Evolutionary conservation across 2,888 invertebrate species (phyloP).

Genomic region (Stenichneumon culpator): DNA sequence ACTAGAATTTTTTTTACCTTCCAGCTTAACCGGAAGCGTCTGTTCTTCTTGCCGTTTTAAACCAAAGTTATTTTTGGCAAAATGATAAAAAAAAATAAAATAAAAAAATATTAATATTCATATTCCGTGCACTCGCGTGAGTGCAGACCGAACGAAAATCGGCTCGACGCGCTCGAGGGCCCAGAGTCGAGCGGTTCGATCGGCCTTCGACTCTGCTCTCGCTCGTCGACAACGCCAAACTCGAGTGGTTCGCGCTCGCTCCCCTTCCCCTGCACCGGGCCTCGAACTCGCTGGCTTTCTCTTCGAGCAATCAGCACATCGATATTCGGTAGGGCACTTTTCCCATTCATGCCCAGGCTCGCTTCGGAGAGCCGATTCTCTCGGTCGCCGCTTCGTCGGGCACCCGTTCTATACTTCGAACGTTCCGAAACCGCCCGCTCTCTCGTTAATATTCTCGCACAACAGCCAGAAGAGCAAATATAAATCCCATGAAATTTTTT

Average conservation of each 20-base stretch:
- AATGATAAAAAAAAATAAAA: not conserved
- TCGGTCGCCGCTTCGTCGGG: conserved; percentile 22
- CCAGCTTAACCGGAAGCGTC: not conserved
- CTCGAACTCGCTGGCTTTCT: conserved; percentile 78
- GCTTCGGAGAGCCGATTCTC: conserved; percentile 55
- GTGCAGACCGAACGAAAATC: conserved; percentile 36
- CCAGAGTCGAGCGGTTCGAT: conserved; percentile 21
- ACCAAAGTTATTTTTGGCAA: conserved; percentile 8
- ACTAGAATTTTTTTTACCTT: not conserved
- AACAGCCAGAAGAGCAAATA: conserved; percentile 22
- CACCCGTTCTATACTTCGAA: conserved; percentile 31
- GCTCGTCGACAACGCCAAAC: conserved; percentile 67
- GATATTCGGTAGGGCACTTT: conserved; percentile 77
- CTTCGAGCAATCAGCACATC: conserved; percentile 85
- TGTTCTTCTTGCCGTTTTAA: not conserved
- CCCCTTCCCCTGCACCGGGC: conserved; percentile 79
- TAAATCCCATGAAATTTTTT: too few relatives aligned
- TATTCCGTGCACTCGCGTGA: not conserved
- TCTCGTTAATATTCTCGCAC: conserved; percentile 60
- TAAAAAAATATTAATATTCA: conserved; percentile 17
- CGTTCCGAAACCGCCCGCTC: conserved; percentile 58
- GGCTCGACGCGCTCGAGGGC: conserved; percentile 10
- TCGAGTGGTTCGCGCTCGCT: conserved; percentile 64
- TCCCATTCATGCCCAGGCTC: conserved; percentile 71
- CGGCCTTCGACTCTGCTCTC: conserved; percentile 80